phyloP scores from a whole-genome alignment of 2,797 vertebrate species.

The Alauda arvensis region DNA sequence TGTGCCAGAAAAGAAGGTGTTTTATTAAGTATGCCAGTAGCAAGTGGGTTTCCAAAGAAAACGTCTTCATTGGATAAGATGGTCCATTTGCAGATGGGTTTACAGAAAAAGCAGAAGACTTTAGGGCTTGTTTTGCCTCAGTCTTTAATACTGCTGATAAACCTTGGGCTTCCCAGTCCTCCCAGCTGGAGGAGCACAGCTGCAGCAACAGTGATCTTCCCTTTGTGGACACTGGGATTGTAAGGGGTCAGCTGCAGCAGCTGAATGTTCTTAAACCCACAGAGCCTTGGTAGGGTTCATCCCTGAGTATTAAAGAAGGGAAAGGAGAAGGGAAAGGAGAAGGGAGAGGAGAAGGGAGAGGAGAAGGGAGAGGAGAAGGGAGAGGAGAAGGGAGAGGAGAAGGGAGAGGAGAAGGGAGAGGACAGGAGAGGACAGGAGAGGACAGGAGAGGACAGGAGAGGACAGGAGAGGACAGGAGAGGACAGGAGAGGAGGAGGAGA shows the following conservation, averaged over 20 bases:
- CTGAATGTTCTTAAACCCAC: neutral
- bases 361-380: too few species aligned
- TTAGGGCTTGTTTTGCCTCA: neutral
- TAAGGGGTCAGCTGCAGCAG: neutral
- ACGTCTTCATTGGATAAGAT: neutral
- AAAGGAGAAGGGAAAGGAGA: neutral
- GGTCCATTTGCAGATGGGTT: rapidly evolving
- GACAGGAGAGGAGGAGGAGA: too few species aligned
- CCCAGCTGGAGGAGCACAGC: neutral
- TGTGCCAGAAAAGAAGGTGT: neutral
- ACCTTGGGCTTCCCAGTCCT: too few species aligned
- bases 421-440: too few species aligned
- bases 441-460: too few species aligned
- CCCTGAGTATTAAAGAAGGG: rapidly evolving
- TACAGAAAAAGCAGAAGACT: neutral
- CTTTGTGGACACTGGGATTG: too few species aligned
- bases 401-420: too few species aligned
- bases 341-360: too few species aligned
- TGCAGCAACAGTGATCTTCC: neutral
- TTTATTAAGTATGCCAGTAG: neutral
- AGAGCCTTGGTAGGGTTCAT: neutral
- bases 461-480: too few species aligned
- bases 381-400: too few species aligned
- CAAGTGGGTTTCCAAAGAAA: neutral
- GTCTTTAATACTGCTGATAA: neutral